Percentiles rank a stretch among this genome's conserved stretches.
These are phyloP conservation scores for Anoplophora glabripennis DNA, from an alignment of 1,140 invertebrate species.

Conservation along the genomic window DNA sequence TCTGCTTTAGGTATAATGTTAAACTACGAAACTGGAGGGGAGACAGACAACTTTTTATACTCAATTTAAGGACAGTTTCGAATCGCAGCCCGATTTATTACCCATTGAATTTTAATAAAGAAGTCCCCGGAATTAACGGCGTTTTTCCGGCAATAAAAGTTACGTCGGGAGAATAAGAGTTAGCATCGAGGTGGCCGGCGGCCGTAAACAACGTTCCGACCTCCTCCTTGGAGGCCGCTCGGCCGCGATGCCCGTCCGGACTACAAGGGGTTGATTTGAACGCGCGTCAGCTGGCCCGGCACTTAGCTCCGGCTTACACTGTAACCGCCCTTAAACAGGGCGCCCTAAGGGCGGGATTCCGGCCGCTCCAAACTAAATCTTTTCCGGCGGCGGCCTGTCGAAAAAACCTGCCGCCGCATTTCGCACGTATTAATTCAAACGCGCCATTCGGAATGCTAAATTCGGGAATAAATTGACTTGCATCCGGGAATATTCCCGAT, in stretches of 20 bases:
- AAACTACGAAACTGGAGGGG: too few species aligned
- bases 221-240: conserved; percentile 7
- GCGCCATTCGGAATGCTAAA: conserved; percentile 27
- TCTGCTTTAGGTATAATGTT: too few species aligned
- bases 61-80: too few species aligned
- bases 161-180: too few species aligned
- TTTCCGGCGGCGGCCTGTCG: conserved; percentile 28
- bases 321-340: conserved; percentile 12
- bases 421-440: conserved; percentile 36
- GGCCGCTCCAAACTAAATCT: conserved; percentile 22
- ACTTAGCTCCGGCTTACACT: conserved; percentile 24
- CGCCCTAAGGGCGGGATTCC: conserved; percentile 18
- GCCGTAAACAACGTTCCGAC: too few species aligned
- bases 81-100: too few species aligned
- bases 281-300: conserved; percentile 29
- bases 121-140: too few species aligned
- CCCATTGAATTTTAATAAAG: too few species aligned
- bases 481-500: conserved; percentile 15
- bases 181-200: too few species aligned
- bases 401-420: conserved; percentile 33
- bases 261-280: conserved; percentile 25
- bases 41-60: too few species aligned
- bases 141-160: too few species aligned
- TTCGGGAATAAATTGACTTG: conserved; percentile 22
- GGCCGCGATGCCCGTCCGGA: conserved; percentile 11